Evolutionary conservation across 2,888 invertebrate genomes (phyloP), one percentile per base, ranked within the genome.

Genomic region (Megastigmus dorsalis): DNA sequence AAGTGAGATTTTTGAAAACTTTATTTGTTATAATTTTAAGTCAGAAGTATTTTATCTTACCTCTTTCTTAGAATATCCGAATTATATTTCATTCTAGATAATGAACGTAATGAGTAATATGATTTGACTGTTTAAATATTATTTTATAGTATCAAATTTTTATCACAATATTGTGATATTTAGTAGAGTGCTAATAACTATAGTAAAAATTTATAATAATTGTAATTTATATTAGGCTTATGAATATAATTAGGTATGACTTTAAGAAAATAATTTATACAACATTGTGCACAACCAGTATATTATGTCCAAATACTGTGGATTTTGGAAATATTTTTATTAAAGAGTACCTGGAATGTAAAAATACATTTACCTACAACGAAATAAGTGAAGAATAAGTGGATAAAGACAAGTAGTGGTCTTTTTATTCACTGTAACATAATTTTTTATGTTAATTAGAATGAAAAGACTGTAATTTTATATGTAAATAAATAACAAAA

Each of bases 291-390:
- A 36, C 9, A 57, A 20, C 18, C 0, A n/a, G 33, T 28, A 38
- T 30, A 0, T 38, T 38, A n/a, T n/a, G 3, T 55, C 2, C 26
- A 54, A 41, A 62, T 33, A 54, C 4, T 54, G 9, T 43, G 30
- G 26, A 45, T 50, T 62, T 70, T 62, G 9, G 36, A n/a, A 45
- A 45, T 15, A 38, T 28, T 62, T 68, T 52, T 23, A 45, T 45
- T 13, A 45, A 67, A 20, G 57, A 54, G 68, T 74, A 74, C 74
- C 74, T 74, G 74, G 68, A 50, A 52, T 48, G 15, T 48, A 38
- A 68, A 66, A 13, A 33, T 50, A 55, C 50, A 45, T 45, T 52
- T 55, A n/a, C n/a, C n/a, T n/a, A 45, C 38, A 68, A 33, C 9
- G 5, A 67, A 38, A 45, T 48, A 36, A 55, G 28, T 45, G 18